A percentile compares a stretch with the other conserved stretches of the same genome.
phyloP scores from a whole-genome alignment of 1,140 invertebrate species.

The Pectinophora gossypiella region DNA sequence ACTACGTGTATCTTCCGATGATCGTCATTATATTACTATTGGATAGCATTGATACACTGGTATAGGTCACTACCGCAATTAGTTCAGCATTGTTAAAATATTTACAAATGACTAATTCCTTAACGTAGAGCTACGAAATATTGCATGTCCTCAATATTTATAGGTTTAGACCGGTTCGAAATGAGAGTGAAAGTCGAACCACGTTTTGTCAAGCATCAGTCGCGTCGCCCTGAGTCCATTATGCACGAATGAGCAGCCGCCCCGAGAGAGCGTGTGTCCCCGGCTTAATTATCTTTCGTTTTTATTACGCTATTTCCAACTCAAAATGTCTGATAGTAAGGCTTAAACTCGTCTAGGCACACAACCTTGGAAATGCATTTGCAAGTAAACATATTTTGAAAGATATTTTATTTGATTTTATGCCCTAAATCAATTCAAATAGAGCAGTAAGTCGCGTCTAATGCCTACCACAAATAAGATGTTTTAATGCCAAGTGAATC shows the following conservation, averaged over 20 bases:
- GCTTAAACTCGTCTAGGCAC: conserved; percentile 24
- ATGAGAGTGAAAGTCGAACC: conserved; percentile 68
- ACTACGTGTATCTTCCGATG: no score
- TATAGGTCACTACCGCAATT: no score
- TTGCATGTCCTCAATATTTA: conserved; percentile 4
- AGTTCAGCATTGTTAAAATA: no score
- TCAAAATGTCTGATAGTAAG: conserved; percentile 21
- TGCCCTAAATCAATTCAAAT: conserved; percentile 11
- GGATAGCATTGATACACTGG: no score
- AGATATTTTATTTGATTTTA: conserved; percentile 18
- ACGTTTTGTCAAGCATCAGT: conserved; percentile 69
- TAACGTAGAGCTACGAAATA: no score
- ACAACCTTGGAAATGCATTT: conserved; percentile 26
- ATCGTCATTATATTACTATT: no score
- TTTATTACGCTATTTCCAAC: conserved; percentile 22
- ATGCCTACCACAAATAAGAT: background rate
- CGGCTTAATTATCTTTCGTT: conserved; percentile 55
- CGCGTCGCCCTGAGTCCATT: conserved; percentile 65
- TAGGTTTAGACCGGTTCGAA: conserved; percentile 41
- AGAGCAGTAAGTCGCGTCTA: background rate
- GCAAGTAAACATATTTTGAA: conserved; percentile 33
- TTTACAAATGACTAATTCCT: no score
- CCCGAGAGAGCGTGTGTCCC: conserved; percentile 69
- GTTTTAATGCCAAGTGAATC: conserved; percentile 17
- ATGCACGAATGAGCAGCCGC: conserved; percentile 73